Conservation (phyloP, 2,888 invertebrate species). For the Loripinus fragilis region DNA sequence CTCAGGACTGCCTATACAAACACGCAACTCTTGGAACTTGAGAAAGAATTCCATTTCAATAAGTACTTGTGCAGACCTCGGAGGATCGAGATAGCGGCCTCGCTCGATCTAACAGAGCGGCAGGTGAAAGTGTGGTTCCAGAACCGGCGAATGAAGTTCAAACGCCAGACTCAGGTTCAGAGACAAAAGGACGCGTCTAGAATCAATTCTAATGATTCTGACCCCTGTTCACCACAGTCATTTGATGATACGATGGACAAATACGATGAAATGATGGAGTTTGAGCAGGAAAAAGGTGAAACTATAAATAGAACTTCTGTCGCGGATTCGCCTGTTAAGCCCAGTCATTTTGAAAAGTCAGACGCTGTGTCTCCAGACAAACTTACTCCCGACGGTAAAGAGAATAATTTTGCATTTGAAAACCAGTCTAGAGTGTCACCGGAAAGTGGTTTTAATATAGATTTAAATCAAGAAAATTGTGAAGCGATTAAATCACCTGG, state of each 20-base stretch:
- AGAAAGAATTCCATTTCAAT: slow-evolving; percentile 91
- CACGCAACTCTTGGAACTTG: slow-evolving; percentile 91
- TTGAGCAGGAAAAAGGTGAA: background rate
- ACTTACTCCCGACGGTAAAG: background rate
- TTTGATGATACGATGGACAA: slow-evolving; percentile 51
- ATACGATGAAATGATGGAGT: slow-evolving; percentile 20
- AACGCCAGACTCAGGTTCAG: slow-evolving; percentile 75
- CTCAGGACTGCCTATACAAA: slow-evolving; percentile 93
- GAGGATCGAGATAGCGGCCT: slow-evolving; percentile 90
- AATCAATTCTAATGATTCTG: slow-evolving; percentile 48
- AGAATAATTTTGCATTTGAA: background rate
- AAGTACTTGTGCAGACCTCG: slow-evolving; percentile 91
- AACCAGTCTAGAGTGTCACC: background rate
- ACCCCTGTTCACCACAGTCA: slow-evolving; percentile 48
- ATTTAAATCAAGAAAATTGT: background rate
- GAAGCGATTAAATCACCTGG: slow-evolving; percentile 14
- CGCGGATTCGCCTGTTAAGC: background rate
- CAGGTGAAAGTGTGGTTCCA: slow-evolving; percentile 99
- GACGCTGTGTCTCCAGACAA: slow-evolving; percentile 11
- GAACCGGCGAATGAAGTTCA: slow-evolving; percentile 96
- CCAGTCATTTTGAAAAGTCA: background rate
- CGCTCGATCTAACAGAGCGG: slow-evolving; percentile 89
- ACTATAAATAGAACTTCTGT: background rate
- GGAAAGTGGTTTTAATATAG: background rate
- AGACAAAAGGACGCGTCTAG: slow-evolving; percentile 63